These are phyloP conservation scores for Molanna angustata DNA, from an alignment of 2,888 invertebrate genomes.

Conservation along the genomic window DNA sequence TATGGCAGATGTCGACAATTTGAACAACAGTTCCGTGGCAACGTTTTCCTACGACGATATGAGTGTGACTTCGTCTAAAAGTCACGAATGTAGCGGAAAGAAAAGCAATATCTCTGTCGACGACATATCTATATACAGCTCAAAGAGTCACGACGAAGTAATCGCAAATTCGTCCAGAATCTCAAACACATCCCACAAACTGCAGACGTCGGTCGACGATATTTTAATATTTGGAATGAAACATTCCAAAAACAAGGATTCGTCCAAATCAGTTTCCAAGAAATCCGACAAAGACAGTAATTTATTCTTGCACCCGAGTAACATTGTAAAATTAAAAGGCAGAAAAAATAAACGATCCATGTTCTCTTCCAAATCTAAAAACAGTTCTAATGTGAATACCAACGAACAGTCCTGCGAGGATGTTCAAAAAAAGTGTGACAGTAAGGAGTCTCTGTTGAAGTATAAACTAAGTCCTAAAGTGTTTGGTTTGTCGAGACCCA, in stretches of 20 bases:
- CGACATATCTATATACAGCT: constrained; percentile 58
- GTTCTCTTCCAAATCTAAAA: constrained; percentile 38
- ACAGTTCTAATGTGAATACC: constrained; percentile 36
- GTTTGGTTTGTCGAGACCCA: constrained; percentile 48
- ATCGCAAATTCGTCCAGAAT: constrained; percentile 25
- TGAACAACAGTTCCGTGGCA: constrained; percentile 25
- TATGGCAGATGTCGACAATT: constrained; percentile 14
- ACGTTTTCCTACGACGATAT: constrained; percentile 57
- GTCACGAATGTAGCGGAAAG: constrained; percentile 33
- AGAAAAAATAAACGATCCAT: constrained; percentile 31
- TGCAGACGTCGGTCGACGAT: constrained; percentile 58
- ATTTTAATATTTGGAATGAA: constrained; percentile 52
- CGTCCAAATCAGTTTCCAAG: constrained; percentile 35
- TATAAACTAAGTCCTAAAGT: constrained; percentile 67
- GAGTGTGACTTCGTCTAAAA: constrained; percentile 44
- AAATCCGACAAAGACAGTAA: constrained; percentile 42
- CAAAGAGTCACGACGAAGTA: constrained; percentile 53
- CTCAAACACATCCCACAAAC: constrained; percentile 35
- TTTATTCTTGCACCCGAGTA: constrained; percentile 49
- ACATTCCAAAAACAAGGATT: constrained; percentile 23
- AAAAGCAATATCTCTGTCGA: constrained; percentile 43
- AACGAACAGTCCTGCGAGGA: constrained; percentile 10
- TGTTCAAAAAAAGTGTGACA: constrained; percentile 15
- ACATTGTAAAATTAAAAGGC: constrained; percentile 35
- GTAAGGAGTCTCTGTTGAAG: constrained; percentile 39